These are phyloP conservation scores for Leptopilina syphax DNA, from an alignment of 2,888 invertebrate genomes.

Conservation along the genomic window DNA sequence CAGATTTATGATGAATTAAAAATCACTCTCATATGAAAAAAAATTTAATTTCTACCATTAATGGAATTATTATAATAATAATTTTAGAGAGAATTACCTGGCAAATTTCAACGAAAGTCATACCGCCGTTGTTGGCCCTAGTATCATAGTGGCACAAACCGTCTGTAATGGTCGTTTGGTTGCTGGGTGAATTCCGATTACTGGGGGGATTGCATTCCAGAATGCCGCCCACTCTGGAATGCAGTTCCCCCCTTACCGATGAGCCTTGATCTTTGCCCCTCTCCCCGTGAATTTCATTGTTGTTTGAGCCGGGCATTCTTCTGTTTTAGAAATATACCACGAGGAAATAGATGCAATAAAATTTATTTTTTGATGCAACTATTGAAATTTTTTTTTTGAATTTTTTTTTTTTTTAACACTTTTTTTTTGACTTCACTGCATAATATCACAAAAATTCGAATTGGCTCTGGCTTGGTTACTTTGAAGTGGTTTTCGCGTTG, in stretches of 20 bases:
- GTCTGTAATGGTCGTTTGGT: constrained; percentile 63
- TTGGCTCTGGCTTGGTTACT: no score
- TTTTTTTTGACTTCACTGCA: not conserved
- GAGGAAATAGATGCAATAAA: no score
- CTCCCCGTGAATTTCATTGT: constrained; percentile 50
- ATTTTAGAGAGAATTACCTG: constrained; percentile 65
- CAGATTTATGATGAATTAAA: no score
- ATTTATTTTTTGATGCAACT: no score
- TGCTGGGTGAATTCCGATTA: constrained; percentile 71
- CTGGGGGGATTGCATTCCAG: constrained; percentile 74
- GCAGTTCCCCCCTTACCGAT: constrained; percentile 69
- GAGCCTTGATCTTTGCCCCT: constrained; percentile 61
- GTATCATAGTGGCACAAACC: constrained; percentile 73
- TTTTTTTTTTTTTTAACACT: not conserved
- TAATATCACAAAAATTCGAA: no score
- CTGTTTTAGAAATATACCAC: not conserved
- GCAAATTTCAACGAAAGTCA: constrained; percentile 74
- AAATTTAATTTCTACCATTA: no score
- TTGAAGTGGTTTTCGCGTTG: no score
- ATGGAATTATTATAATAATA: no score
- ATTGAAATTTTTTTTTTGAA: not conserved
- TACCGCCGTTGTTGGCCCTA: constrained; percentile 68
- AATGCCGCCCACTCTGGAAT: constrained; percentile 76
- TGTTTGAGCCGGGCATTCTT: constrained; percentile 43
- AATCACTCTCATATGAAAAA: no score